Evolutionary conservation across 2,888 invertebrate species (phyloP), one percentile per base, ranked within the genome.

Genomic region (Caenorhabditis zanzibari): DNA sequence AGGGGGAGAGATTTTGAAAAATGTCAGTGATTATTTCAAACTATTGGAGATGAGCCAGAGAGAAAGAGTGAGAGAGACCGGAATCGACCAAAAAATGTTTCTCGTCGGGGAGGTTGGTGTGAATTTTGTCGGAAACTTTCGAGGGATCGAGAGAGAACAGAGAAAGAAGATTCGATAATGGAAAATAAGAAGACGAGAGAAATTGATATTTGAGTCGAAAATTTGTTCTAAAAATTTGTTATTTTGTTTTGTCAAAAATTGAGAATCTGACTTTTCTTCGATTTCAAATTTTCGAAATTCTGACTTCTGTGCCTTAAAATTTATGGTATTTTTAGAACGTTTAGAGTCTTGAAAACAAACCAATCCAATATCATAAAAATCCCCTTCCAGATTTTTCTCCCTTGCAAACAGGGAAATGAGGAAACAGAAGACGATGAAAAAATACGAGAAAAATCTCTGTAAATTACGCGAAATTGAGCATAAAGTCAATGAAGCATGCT

Each of bases 11-110:
- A 47, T 72, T 64, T 80, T 66, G 72, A 80, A 64, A 80, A 80
- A 72, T 72, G 64, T 76, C 61, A 61, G 66, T 76, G 76, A 77
- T 69, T 69, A 77, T 61, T 76, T 61, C 52, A 12, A 38, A 38
- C 38, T 38, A 38, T 32, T 38, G 38, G 12, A 47, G 47, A 47
- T 47, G 14, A 56, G n/a, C n/a, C n/a, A 68, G 68, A 59, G 35
- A 41, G 32, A 44, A 1, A 28, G 56, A 47, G 47, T 49, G 28
- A 16, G n/a, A 6, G 22, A 68, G n/a, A 56, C 22, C 54, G 6
- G 38, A 10, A 38, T 24, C 19, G 63, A 4, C 32, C 75, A 76
- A 76, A 76, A 76, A 76, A 69, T 71, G 77, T 77, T 77, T 77
- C 77, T 69, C 69, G 63, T 63, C 77, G 61, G 63, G 77, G 77